These are phyloP conservation scores for Tragelaphus strepsiceros DNA, from an alignment of 2,113 vertebrate genomes.

Conservation along the genomic window DNA sequence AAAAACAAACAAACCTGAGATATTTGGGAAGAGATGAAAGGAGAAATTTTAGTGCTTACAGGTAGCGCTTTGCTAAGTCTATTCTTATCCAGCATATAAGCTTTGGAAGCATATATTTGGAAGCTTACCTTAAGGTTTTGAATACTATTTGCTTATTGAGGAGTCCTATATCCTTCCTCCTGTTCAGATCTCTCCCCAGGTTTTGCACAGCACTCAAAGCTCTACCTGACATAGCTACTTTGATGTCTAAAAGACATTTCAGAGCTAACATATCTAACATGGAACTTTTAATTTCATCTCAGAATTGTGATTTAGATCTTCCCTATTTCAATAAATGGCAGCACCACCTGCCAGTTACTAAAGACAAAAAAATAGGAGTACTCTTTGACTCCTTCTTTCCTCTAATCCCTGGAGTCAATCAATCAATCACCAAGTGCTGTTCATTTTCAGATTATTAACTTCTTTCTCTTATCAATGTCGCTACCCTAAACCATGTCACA, in stretches of 20 bases:
- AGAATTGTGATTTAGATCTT: background rate
- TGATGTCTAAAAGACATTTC: background rate
- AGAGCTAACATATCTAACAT: background rate
- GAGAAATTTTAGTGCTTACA: background rate
- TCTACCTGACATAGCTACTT: background rate
- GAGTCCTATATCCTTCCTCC: background rate
- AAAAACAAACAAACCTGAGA: background rate
- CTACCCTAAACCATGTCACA: background rate
- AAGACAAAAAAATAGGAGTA: background rate
- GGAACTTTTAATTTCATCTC: background rate
- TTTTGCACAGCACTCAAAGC: background rate
- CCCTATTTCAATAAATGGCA: background rate
- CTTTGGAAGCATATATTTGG: background rate
- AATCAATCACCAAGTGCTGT: background rate
- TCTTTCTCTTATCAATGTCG: background rate
- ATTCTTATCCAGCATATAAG: background rate
- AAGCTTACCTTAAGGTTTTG: background rate
- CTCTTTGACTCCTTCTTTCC: background rate
- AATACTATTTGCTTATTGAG: background rate
- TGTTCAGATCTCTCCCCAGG: background rate
- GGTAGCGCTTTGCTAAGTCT: background rate
- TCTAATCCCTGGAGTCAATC: background rate
- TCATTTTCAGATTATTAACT: background rate
- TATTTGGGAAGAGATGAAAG: slow-evolving; percentile 6
- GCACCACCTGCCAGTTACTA: background rate